Percentiles rank a stretch among this genome's conserved stretches.
Evolutionary conservation across 2,797 vertebrate genomes (phyloP).

Genomic region (Synanceia verrucosa): DNA sequence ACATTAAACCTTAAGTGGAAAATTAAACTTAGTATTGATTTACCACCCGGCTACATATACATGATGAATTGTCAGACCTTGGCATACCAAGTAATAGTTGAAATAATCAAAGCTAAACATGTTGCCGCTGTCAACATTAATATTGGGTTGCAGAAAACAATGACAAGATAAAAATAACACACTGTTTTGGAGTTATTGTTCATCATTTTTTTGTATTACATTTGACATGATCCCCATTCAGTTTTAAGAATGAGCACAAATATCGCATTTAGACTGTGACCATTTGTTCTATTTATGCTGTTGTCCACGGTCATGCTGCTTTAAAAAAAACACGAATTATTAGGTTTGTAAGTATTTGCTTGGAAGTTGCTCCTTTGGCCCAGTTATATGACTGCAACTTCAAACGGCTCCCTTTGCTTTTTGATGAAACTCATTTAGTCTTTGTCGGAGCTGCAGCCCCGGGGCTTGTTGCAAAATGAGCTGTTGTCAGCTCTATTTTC

Average conservation of each 20-base stretch:
- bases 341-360: slow-evolving; percentile 62
- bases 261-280: slow-evolving; percentile 47
- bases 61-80: background rate
- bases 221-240: slow-evolving; percentile 4
- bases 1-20: too few relatives aligned
- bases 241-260: slow-evolving; percentile 28
- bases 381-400: slow-evolving; percentile 64
- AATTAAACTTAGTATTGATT: too few relatives aligned
- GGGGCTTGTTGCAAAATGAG: slow-evolving; percentile 64
- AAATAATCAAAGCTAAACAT: background rate
- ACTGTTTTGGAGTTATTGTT: background rate
- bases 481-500: slow-evolving; percentile 70
- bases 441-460: slow-evolving; percentile 58
- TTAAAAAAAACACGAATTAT: slow-evolving; percentile 58
- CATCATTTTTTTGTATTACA: background rate
- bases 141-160: background rate
- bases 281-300: slow-evolving; percentile 41
- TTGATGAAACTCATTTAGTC: slow-evolving; percentile 76
- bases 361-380: slow-evolving; percentile 46
- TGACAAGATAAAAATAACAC: background rate
- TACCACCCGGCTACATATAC: too few relatives aligned
- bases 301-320: slow-evolving; percentile 44
- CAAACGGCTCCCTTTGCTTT: slow-evolving; percentile 62
- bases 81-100: background rate
- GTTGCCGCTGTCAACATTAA: background rate